Conservation (phyloP, 2,888 invertebrate species). For the Dusona sp. region DNA sequence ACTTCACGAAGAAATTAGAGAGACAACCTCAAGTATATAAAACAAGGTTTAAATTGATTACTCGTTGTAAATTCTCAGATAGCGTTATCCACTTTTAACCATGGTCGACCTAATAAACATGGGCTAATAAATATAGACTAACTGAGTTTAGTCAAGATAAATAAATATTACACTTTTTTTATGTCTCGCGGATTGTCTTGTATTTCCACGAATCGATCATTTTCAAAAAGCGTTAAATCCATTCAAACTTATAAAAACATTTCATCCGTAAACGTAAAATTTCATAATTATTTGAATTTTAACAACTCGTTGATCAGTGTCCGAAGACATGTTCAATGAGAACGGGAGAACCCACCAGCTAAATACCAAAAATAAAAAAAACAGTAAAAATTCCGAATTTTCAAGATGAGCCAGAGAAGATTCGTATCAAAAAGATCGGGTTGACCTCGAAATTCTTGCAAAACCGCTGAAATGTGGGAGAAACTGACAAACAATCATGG, state of each 20-base stretch:
- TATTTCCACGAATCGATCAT: too few species aligned
- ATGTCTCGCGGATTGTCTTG: not conserved
- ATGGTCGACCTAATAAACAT: not conserved
- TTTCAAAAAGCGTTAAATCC: not conserved
- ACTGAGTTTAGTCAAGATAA: not conserved
- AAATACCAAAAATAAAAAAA: not conserved
- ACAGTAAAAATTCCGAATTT: not conserved
- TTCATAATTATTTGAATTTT: not conserved
- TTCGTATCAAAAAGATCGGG: not conserved
- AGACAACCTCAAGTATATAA: slow-evolving; percentile 27
- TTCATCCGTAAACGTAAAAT: not conserved
- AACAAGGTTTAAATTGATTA: slow-evolving; percentile 7
- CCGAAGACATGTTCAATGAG: not conserved
- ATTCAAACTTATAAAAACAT: not conserved
- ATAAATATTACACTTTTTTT: not conserved
- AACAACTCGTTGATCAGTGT: not conserved
- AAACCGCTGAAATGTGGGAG: not conserved
- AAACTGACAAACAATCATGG: not conserved
- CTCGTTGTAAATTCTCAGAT: slow-evolving; percentile 8
- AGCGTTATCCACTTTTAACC: not conserved
- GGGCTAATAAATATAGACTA: not conserved
- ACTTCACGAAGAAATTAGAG: not conserved
- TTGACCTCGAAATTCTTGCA: not conserved
- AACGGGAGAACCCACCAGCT: not conserved
- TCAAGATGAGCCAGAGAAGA: slow-evolving; percentile 1